Conservation (phyloP, 2,797 vertebrate genomes). For the Phrynocephalus guinanensis region DNA sequence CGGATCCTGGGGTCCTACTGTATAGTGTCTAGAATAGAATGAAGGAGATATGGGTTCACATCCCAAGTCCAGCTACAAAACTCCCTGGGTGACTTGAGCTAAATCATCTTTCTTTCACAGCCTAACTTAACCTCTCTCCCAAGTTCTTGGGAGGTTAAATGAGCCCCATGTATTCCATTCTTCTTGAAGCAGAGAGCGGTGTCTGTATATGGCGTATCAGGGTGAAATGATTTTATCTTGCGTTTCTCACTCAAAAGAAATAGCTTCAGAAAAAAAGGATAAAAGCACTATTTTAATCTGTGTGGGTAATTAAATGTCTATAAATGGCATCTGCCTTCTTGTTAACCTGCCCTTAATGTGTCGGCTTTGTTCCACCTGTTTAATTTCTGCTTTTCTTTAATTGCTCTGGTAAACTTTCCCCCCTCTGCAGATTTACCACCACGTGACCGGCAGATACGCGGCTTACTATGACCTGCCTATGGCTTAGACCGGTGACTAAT, state of each 20-base stretch:
- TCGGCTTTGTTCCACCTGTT: slow-evolving; percentile 48
- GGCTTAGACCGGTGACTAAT: slow-evolving; percentile 79
- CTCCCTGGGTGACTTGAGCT: background rate
- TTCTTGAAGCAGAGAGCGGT: background rate
- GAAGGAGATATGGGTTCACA: background rate
- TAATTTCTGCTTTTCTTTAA: slow-evolving; percentile 54
- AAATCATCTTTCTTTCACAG: background rate
- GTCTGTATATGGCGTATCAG: background rate
- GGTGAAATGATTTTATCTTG: background rate
- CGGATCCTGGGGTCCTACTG: too few species aligned
- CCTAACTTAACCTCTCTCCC: background rate
- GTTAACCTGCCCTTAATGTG: slow-evolving; percentile 55
- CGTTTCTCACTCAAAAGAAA: background rate
- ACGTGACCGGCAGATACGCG: slow-evolving; percentile 90
- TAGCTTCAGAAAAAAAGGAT: background rate
- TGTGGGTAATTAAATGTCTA: slow-evolving; percentile 35
- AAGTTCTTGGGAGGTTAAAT: background rate
- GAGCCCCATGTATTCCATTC: background rate
- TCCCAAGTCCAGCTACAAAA: background rate
- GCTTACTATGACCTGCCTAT: slow-evolving; percentile 90
- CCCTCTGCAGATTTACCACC: slow-evolving; percentile 90
- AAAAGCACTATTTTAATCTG: background rate
- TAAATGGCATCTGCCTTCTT: slow-evolving; percentile 41
- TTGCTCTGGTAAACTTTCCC: slow-evolving; percentile 40
- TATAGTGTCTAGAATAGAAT: background rate